Evolutionary conservation across 2,888 invertebrate species (phyloP), one percentile per base, ranked within the genome.

Genomic region (Phymatocera aterrima): DNA sequence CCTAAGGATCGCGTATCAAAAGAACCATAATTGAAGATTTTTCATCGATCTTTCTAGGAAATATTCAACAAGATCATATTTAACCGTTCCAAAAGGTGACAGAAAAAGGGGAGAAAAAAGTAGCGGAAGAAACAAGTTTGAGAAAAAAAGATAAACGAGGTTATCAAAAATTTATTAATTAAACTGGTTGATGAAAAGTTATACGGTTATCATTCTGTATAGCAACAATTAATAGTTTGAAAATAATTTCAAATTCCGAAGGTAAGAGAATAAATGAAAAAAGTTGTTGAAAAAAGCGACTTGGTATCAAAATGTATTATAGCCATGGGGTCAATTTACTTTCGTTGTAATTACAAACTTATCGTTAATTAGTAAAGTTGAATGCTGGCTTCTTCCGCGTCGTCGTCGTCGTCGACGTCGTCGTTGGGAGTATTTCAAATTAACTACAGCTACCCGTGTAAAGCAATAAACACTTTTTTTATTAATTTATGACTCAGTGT

Each of bases 401-500:
- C 28, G 57, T 24, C 15, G 15, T 57, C 46, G 24, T 57, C 18
- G 24, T 54, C 1, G 57, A 10, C 15, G 51, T 40, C 21, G 21
- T 68, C 43, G 46, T 43, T 15, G 43, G 48, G 51, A 72, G 72
- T 72, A 72, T 72, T 72, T 72, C 72, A 72, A 72, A 48, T 72
- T 72, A 72, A 72, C 72, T 48, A 37, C 61, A 37, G 37, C 31
- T 68, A 51, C 51, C 51, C 24, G 72, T 72, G 72, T 72, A 72
- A 72, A 72, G 72, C 72, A 72, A 72, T 72, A 72, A 72, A 72
- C 72, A 72, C 72, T 72, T 72, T 72, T 72, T 72, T 51, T 51
- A 89, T 89, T 88, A 89, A 90, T 89, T 89, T 89, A 90, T 89
- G 85, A 83, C 85, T 81, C 83, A 79, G 78, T 81, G 84, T 87